Evolutionary conservation across 2,797 vertebrate genomes (phyloP).

Genomic region (Petrocephalus sullivani): DNA sequence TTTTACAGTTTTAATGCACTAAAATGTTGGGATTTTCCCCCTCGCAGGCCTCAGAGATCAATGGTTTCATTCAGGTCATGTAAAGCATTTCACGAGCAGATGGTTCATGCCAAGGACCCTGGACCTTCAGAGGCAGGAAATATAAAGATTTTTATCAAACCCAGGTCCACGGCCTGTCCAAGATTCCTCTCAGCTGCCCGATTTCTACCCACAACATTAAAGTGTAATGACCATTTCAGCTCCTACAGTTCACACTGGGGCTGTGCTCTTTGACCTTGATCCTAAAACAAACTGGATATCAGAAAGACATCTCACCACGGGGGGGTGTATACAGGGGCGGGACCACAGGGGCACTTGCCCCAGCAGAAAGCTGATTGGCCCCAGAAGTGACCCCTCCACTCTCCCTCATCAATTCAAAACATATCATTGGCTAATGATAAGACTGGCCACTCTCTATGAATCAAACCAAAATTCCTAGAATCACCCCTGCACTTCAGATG

Average conservation of each 20-base stretch:
- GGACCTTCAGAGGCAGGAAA: background rate
- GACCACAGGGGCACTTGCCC: background rate
- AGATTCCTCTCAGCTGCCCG: background rate
- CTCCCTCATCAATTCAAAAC: background rate
- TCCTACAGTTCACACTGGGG: background rate
- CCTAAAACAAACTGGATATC: background rate
- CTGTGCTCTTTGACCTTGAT: background rate
- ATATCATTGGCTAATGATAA: background rate
- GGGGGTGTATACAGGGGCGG: background rate
- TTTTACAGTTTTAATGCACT: conserved; percentile 10
- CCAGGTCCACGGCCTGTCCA: background rate
- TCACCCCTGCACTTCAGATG: background rate
- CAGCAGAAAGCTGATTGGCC: background rate
- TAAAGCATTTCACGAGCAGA: background rate
- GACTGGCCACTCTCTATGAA: background rate
- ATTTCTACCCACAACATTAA: conserved; percentile 1
- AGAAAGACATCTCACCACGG: background rate
- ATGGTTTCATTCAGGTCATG: background rate
- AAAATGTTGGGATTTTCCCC: background rate
- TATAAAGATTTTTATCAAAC: background rate
- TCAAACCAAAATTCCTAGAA: background rate
- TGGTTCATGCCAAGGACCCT: background rate
- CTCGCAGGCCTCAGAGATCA: background rate
- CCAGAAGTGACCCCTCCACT: background rate
- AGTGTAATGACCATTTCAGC: background rate